These are phyloP conservation scores for Myopa testacea DNA, from an alignment of 2,888 invertebrate genomes.

Conservation along the genomic window DNA sequence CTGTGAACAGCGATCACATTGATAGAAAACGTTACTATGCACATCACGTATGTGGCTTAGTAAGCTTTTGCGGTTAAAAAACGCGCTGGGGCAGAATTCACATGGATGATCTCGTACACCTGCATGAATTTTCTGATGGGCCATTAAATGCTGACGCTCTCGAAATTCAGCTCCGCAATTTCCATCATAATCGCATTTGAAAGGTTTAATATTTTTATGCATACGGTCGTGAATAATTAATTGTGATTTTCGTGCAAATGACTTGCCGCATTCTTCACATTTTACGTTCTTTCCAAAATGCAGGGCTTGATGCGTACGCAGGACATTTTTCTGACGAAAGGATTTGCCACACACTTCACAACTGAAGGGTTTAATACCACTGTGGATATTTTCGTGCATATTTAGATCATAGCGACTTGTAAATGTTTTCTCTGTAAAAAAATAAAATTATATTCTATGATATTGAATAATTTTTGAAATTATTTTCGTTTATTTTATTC, in stretches of 20 bases:
- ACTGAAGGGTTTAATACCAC: slow-evolving; percentile 40
- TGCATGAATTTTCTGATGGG: slow-evolving; percentile 45
- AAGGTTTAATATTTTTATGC: slow-evolving; percentile 48
- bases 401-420: slow-evolving; percentile 18
- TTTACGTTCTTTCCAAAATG: slow-evolving; percentile 47
- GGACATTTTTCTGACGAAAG: slow-evolving; percentile 46
- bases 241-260: slow-evolving; percentile 46
- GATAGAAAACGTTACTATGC: slow-evolving; percentile 44
- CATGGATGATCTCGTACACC: slow-evolving; percentile 46
- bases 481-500: no score
- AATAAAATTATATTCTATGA: background rate
- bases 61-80: slow-evolving; percentile 47
- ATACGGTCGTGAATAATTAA: slow-evolving; percentile 47
- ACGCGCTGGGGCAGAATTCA: slow-evolving; percentile 41
- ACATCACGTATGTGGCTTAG: slow-evolving; percentile 46
- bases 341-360: slow-evolving; percentile 46
- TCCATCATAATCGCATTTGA: slow-evolving; percentile 44
- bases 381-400: slow-evolving; percentile 27
- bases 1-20: slow-evolving; percentile 45
- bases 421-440: slow-evolving; percentile 30
- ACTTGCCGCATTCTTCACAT: slow-evolving; percentile 47
- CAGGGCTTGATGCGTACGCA: slow-evolving; percentile 46
- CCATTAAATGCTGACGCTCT: slow-evolving; percentile 46
- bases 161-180: slow-evolving; percentile 46
- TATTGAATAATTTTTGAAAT: no score